Evolutionary conservation across 2,888 invertebrate genomes (phyloP).

Genomic region (Acleris laterana): DNA sequence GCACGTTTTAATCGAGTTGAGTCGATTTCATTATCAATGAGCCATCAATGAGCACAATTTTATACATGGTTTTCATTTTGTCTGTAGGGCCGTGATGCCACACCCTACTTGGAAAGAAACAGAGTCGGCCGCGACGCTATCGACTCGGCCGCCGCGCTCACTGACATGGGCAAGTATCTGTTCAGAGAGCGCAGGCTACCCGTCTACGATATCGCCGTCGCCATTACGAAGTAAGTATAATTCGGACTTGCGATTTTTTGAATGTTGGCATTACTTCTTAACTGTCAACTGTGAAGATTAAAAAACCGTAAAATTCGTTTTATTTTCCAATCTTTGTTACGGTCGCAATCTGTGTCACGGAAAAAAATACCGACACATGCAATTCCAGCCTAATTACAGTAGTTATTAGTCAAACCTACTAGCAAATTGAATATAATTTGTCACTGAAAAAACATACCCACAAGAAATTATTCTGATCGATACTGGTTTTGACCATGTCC

Average conservation of each 20-base stretch:
- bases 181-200: constrained; percentile 97
- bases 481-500: constrained; percentile 27
- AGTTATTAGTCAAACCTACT: too few species aligned
- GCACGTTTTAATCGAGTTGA: too few species aligned
- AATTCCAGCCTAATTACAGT: too few species aligned
- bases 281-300: constrained; percentile 6
- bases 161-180: constrained; percentile 98
- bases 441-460: too few species aligned
- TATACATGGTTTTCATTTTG: constrained; percentile 11
- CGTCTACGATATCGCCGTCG: constrained; percentile 97
- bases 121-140: constrained; percentile 97
- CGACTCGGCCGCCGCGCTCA: constrained; percentile 96
- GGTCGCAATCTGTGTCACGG: too few species aligned
- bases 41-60: background rate
- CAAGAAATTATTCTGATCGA: background rate
- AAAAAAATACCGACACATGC: too few species aligned
- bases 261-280: constrained; percentile 7
- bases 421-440: too few species aligned
- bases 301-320: constrained; percentile 8
- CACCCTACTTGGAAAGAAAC: constrained; percentile 96
- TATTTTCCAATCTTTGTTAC: too few species aligned
- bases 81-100: constrained; percentile 95
- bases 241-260: constrained; percentile 25
- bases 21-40: background rate
- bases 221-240: constrained; percentile 95